Evolutionary conservation across 1,140 invertebrate genomes (phyloP), one percentile per base, ranked within the genome.

Genomic region (Sitodiplosis mosellana): DNA sequence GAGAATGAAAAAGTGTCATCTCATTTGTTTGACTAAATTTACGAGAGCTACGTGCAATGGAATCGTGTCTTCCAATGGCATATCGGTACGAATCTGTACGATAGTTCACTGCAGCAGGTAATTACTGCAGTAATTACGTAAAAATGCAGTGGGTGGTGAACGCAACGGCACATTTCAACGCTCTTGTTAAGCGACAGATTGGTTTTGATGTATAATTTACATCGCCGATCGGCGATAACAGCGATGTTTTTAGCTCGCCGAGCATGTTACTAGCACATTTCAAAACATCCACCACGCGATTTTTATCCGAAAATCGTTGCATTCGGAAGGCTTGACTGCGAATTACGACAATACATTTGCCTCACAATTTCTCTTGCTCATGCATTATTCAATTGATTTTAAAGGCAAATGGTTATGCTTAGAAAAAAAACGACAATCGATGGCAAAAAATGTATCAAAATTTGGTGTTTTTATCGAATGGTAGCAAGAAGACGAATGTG

Each of bases 81-180:
- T 90, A 59, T 96, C 87, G 51, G 81, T 89, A n/a, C 43, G 43
- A 11, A 20, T 20, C 77, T 88, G 65, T 49, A 10, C 3, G 33
- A 18, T 17, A 50, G 88, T 92, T 59, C 87, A 93, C 60, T 94
- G 88, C 27, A 97, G 67, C 22, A 96, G 66, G 64, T 90, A 90
- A 65, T n/a, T n/a, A n/a, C n/a, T n/a, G n/a, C n/a, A n/a, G n/a
- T n/a, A n/a, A n/a, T 90, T 90, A 36, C 87, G 73, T n/a, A 99
- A 69, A 65, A 99, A 99, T 14, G 71, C 6, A 99, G 64, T 0
- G 95, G 95, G 74, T 99, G 94, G 63, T 99, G 95, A 1, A 99
- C 94, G 65, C 93, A 90, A 49, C 95, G 77, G 58, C 95, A 99
- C 96, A 99, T 99, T 69, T 99, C 96, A 2, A 99, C 94, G 68